phyloP scores from a whole-genome alignment of 2,888 invertebrate genomes.

The Neoscelio sp. region DNA sequence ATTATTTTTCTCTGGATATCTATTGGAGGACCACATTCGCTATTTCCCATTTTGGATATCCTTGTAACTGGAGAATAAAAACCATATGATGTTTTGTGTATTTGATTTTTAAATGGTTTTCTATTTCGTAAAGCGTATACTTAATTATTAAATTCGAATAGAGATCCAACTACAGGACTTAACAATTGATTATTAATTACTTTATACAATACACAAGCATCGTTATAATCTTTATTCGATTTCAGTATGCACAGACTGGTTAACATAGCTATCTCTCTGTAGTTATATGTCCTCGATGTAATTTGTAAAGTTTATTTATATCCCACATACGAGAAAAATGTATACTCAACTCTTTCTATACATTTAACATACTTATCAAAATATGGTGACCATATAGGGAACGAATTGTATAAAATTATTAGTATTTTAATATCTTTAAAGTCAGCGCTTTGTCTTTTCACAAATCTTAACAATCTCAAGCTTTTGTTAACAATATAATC shows the following conservation, averaged over 20 bases:
- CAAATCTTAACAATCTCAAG: background rate
- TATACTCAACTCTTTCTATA: conserved; percentile 13
- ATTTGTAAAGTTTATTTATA: conserved; percentile 1
- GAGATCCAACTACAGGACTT: too few relatives aligned
- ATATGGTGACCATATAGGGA: conserved; percentile 2
- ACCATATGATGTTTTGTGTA: too few relatives aligned
- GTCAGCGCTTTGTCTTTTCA: background rate
- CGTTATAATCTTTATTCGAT: conserved; percentile 5
- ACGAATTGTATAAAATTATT: background rate
- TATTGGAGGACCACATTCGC: too few relatives aligned
- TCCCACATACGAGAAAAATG: conserved; percentile 2
- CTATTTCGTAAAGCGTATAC: too few relatives aligned
- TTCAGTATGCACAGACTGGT: background rate
- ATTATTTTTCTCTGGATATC: too few relatives aligned
- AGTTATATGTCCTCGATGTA: too few relatives aligned
- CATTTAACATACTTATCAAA: background rate
- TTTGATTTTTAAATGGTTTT: too few relatives aligned
- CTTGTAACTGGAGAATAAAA: too few relatives aligned
- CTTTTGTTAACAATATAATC: conserved; percentile 19
- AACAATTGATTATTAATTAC: too few relatives aligned
- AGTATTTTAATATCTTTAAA: background rate
- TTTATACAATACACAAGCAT: conserved; percentile 13
- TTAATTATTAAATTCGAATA: too few relatives aligned
- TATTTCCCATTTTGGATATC: too few relatives aligned
- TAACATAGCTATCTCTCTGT: too few relatives aligned